Base-by-base conservation (phyloP, 2,113 vertebrate species). In the Choloepus hoffmanni region DNA sequence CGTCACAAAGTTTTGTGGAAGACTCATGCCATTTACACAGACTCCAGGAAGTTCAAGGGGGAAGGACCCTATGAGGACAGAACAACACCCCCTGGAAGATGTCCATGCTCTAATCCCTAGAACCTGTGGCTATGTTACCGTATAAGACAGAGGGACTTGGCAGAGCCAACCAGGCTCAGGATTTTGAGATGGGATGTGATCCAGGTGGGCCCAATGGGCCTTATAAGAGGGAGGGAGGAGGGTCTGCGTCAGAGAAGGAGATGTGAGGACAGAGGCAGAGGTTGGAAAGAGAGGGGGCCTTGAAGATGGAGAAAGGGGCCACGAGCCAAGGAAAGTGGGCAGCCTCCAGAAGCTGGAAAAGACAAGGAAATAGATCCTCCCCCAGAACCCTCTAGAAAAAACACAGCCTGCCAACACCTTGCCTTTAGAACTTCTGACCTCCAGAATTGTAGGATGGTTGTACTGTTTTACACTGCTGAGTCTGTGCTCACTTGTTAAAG, bases 131-230 rank as follows among this genome's bases (percentile, higher is more conserved):
- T 45, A 45, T 45, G 43, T 45, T 45, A 63, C 45, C 53, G 63
- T 74, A 36, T 9, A 3, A 11, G 82, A 62, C 28, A 74, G 23
- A 77, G 3, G 74, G 13, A 10, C 7, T 12, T 53, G 45, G 43
- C 40, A 23, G 53, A 15, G n/a, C 48, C 28, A 68, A 85, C n/a
- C 3, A 74, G 14, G 40, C 26, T 24, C 8, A 30, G 50, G 73
- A 24, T 23, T 50, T 70, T 15, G 43, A 79, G 87, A 19, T 33
- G 45, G 19, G 55, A 36, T 50, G 8, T 24, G 50, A 4, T 4
- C 36, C 0, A 0, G n/a, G 18, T 9, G 62, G 19, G 1, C 9
- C 16, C 12, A 0, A 1, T 2, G 30, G n/a, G 33, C 58, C 48
- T 67, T 14, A 23, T 15, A 12, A 18, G 65, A 83, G 72, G 23